Base-by-base conservation (phyloP, 2,888 invertebrate species). In the Eilema sororculum region DNA sequence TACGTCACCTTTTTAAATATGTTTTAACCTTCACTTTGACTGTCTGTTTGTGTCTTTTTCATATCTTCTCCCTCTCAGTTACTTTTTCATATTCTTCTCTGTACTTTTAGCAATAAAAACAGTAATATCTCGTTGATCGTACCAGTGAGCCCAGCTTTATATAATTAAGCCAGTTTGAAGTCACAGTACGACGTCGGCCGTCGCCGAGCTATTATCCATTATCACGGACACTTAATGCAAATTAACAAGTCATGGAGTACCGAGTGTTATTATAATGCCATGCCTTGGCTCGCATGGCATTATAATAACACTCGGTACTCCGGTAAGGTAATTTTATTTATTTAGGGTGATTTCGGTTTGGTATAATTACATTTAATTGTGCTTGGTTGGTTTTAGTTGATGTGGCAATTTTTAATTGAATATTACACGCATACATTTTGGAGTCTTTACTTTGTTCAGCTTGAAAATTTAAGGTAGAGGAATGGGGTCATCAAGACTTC, bases 191-290 rank as follows among this genome's bases (percentile, higher is more conserved):
- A 28, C 61, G 61, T 52, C 58, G 71, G 61, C 64, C 60, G 46
- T 67, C 68, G 56, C 70, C 72, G 65, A 67, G 60, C 64, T 71
- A 68, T 74, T 73, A 80, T 74, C 74, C 72, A 76, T 78, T 78
- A 76, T 69, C 67, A 58, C 67, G 70, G 71, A 71, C 72, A 78
- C 69, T 76, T 74, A 74, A 80, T 72, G 78, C 71, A 76, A 80
- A 78, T 80, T 80, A 79, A 80, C 78, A 78, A 78, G 56, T 66
- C 70, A 69, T 61, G 67, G 62, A 65, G 65, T 56, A 60, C 46
- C 13, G 57, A 77, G 67, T 68, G 46, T 71, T 65, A 75, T 64
- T 73, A 76, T 72, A 66, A 75, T 63, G 72, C 68, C 69, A 72
- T 69, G 22, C 30, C n/a, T n/a, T n/a, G n/a, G n/a, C n/a, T n/a